phyloP scores from a whole-genome alignment of 2,888 invertebrate genomes.

The Drosophila subquinaria region DNA sequence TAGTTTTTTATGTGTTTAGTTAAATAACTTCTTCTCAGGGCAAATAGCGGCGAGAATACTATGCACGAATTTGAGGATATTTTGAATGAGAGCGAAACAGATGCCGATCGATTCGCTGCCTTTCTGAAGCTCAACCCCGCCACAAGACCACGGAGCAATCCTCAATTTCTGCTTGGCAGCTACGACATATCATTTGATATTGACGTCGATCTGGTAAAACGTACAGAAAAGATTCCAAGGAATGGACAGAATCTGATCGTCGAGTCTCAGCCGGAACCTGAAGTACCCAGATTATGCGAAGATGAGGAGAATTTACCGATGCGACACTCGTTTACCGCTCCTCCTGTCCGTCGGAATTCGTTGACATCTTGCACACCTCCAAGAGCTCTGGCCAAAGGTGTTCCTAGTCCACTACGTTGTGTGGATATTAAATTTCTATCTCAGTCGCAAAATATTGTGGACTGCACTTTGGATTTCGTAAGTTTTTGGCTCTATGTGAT shows the following conservation, averaged over 20 bases:
- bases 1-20: too few relatives aligned
- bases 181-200: conserved; percentile 47
- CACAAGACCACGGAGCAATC: not conserved
- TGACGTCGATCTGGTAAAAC: conserved; percentile 37
- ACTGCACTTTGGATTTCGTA: conserved; percentile 21
- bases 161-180: conserved; percentile 18
- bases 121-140: conserved; percentile 33
- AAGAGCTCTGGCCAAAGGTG: not conserved
- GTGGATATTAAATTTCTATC: not conserved
- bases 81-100: conserved; percentile 8
- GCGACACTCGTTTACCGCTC: not conserved
- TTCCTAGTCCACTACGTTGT: not conserved
- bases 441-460: not conserved
- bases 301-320: not conserved
- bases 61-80: conserved; percentile 43
- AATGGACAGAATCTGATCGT: not conserved
- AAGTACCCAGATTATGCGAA: not conserved
- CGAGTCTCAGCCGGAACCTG: conserved; percentile 18
- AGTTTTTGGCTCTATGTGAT: not conserved
- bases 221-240: not conserved
- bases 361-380: not conserved
- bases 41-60: conserved; percentile 26
- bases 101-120: conserved; percentile 16
- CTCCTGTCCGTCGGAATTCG: not conserved
- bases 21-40: conserved; percentile 30